Evolutionary conservation across 1,140 invertebrate species (phyloP).

Genomic region (Micrasema longulum): DNA sequence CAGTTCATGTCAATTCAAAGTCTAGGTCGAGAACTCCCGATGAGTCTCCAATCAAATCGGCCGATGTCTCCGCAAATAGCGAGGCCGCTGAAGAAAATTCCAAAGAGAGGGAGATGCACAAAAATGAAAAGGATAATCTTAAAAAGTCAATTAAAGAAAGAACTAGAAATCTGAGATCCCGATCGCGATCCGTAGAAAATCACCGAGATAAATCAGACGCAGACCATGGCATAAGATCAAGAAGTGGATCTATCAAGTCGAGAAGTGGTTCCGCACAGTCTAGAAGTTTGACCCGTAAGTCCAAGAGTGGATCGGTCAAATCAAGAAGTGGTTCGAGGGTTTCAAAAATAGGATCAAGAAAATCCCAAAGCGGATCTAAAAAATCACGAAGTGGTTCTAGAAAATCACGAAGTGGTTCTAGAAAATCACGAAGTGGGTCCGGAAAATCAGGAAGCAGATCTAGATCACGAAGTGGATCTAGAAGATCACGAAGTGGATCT

Average conservation of each 20-base stretch:
- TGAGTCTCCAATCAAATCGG: conserved; percentile 44
- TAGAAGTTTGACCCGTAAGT: conserved; percentile 30
- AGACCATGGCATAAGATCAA: conserved; percentile 41
- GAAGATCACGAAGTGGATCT: conserved; percentile 27
- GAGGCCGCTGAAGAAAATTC: neutral
- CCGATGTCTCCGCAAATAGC: conserved; percentile 22
- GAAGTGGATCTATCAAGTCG: conserved; percentile 48
- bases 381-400: conserved; percentile 50
- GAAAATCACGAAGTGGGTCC: conserved; percentile 52
- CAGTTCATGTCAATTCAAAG: neutral
- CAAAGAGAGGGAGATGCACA: conserved; percentile 4
- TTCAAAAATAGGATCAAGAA: conserved; percentile 45
- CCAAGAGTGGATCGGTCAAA: conserved; percentile 44
- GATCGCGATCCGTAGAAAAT: conserved; percentile 49
- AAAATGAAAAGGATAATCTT: conserved; percentile 9
- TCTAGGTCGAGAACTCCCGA: conserved; percentile 41
- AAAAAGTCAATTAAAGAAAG: conserved; percentile 43
- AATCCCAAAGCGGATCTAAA: conserved; percentile 49
- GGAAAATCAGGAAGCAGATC: conserved; percentile 44
- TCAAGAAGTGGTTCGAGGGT: conserved; percentile 41
- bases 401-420: conserved; percentile 57
- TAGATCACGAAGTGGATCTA: conserved; percentile 36
- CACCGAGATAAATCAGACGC: neutral
- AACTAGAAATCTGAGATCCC: conserved; percentile 49
- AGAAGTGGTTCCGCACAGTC: conserved; percentile 31